phyloP scores from a whole-genome alignment of 2,113 vertebrate species.

The cattle (Bos taurus) region DNA sequence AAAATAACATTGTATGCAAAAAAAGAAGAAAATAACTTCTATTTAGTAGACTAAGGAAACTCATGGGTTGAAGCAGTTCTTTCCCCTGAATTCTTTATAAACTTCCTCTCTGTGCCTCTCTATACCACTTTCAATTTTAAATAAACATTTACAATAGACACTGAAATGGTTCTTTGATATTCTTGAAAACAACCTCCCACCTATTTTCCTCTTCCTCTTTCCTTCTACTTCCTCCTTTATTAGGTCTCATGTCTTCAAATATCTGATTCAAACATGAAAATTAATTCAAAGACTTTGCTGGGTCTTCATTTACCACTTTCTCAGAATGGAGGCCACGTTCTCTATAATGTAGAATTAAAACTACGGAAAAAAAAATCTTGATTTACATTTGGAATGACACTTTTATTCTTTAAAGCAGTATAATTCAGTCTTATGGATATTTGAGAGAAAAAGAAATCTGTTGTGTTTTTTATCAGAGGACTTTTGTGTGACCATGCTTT shows the following conservation, averaged over 20 bases:
- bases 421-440: neutral
- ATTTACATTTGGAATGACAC: neutral
- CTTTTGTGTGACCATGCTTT: neutral
- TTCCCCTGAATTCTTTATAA: slow-evolving; percentile 51
- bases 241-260: slow-evolving; percentile 31
- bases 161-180: slow-evolving; percentile 61
- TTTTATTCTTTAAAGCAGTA: neutral
- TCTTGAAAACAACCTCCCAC: slow-evolving; percentile 72
- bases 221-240: slow-evolving; percentile 54
- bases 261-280: slow-evolving; percentile 7
- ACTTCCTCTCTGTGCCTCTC: slow-evolving; percentile 51
- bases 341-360: neutral
- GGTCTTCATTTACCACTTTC: neutral
- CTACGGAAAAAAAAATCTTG: neutral
- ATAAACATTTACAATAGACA: slow-evolving; percentile 50
- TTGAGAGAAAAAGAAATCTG: neutral
- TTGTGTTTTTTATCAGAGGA: neutral
- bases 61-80: slow-evolving; percentile 33
- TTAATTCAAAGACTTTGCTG: neutral
- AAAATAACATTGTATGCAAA: slow-evolving; percentile 32
- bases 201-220: slow-evolving; percentile 70
- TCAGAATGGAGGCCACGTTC: neutral
- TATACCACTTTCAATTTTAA: slow-evolving; percentile 48
- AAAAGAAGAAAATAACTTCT: neutral
- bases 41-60: slow-evolving; percentile 23